Base-by-base conservation (phyloP, 1,140 invertebrate species). In the Trichogramma pretiosum region DNA sequence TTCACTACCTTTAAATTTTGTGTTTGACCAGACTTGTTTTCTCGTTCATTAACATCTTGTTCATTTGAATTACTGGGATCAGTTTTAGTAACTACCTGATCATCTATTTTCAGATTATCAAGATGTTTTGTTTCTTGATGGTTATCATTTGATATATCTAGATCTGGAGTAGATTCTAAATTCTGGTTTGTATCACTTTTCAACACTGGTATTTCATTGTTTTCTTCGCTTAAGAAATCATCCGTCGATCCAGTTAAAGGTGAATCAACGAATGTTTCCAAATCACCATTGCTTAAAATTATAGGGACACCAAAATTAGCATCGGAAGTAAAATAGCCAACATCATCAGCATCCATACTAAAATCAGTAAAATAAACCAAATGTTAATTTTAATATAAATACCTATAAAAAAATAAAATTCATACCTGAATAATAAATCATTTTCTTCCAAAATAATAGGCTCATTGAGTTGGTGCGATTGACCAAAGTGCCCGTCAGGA, bases 401-500 rank as follows among this genome's bases (percentile, higher is more conserved):
- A 37, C 46, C 28, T 50, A 23, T 23, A 46, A 38, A 23, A 30
- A 22, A 9, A 28, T 19, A 48, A 39, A 16, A 11, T n/a, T 53
- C 17, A 55, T 57, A 68, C 68, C 65, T 68, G 46, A 72, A 70
- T 37, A 70, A 50, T 56, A 70, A 68, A 45, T 72, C 67, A 36
- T 59, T 64, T 48, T 67, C 69, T 56, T 65, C 65, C n/a, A 70
- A 61, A 53, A 70, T 70, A 57, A 72, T 72, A 39, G 67, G 52
- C 49, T 61, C 64, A 13, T 52, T 60, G 28, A 70, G 59, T 40
- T 64, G 61, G 53, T 68, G 59, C 41, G 46, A 58, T 53, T 65
- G 60, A 51, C 61, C 56, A 52, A 65, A 67, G 18, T 58, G 57
- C 53, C 67, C 59, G 45, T 63, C 55, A 9, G 64, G 55, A 61